Evolutionary conservation across 2,888 invertebrate genomes (phyloP), one percentile per base, ranked within the genome.

Genomic region (Dolomedes plantarius): DNA sequence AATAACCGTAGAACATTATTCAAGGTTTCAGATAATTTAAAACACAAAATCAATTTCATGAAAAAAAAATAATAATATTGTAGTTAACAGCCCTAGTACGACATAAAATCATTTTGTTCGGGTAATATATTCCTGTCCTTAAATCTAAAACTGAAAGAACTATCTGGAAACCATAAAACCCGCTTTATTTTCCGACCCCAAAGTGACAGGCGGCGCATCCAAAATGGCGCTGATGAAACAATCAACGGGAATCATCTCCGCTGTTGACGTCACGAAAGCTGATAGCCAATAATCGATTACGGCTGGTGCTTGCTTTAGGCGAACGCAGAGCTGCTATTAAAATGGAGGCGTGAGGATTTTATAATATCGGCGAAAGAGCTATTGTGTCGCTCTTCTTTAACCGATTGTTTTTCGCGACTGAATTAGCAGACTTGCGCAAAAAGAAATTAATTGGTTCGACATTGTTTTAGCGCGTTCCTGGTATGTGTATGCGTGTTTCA

Each of bases 241-340:
- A 81, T 81, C 81, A 81, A 81, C 68, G 69, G 56, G 81, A 81
- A 81, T 81, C 68, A 81, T 81, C 81, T 74, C 46, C 69, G 28
- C 69, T 29, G 39, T 36, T 81, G 81, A 81, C 81, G 81, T 81
- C 81, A 81, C 74, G 31, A 79, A 79, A 74, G 80, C 80, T 80
- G 80, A 81, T 74, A 81, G 69, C 81, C 81, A 81, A 81, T 81
- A 81, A 81, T 81, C 81, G 81, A 81, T 81, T 81, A 62, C 50
- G 36, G 64, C 69, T 36, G 41, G 23, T 81, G 81, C 81, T 68
- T 31, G 73, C 64, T 80, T 74, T 80, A 80, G 80, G 56, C 50
- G 67, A 23, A 67, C 50, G 32, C 39, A 64, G 68, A 64, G 41
- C 32, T 68, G 68, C 81, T 74, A 81, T 81, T 81, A 81, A 75